phyloP scores from a whole-genome alignment of 2,113 vertebrate species.

The Odocoileus virginianus region DNA sequence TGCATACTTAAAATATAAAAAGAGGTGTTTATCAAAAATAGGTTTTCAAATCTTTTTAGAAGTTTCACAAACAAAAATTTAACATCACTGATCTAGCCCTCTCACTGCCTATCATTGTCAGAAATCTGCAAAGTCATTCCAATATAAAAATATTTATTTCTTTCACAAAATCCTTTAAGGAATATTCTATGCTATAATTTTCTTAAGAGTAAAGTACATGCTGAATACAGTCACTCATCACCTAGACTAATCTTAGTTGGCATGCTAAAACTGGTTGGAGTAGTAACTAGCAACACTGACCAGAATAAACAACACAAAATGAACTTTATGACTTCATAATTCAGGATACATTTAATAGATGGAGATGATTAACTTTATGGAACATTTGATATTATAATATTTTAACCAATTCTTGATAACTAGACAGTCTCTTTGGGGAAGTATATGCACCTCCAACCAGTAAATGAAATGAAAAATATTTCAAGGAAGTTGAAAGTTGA shows the following conservation, averaged over 20 bases:
- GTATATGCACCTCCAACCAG: not conserved
- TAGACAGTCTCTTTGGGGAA: not conserved
- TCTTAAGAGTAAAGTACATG: not conserved
- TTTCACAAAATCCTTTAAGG: not conserved
- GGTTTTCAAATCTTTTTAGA: not conserved
- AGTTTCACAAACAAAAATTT: not conserved
- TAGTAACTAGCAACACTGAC: not conserved
- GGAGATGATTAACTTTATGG: not conserved
- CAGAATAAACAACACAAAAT: not conserved
- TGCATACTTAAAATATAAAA: not conserved
- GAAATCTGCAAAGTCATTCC: not conserved
- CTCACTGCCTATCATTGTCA: not conserved
- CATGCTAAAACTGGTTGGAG: not conserved
- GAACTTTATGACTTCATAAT: not conserved
- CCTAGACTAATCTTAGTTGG: not conserved
- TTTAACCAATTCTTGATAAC: not conserved
- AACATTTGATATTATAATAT: not conserved
- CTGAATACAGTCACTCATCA: not conserved
- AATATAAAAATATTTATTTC: not conserved
- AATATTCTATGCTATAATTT: not conserved
- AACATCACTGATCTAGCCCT: not conserved
- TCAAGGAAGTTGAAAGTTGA: not conserved
- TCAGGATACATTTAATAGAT: not conserved
- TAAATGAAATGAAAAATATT: conserved; percentile 29
- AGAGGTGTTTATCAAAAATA: not conserved